phyloP scores from a whole-genome alignment of 2,113 vertebrate genomes.

The Carettochelys insculpta region DNA sequence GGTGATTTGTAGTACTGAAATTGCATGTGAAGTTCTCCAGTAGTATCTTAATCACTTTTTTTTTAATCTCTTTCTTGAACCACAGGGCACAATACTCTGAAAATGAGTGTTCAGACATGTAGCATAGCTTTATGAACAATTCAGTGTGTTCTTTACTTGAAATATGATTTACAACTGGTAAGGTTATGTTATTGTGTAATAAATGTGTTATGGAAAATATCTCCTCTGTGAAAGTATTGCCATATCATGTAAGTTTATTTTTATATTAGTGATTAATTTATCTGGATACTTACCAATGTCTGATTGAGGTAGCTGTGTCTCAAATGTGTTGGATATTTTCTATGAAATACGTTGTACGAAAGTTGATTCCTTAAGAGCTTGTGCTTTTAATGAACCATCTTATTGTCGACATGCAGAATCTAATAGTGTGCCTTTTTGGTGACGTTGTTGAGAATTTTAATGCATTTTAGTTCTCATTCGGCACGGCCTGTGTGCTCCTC shows the following conservation, averaged over 20 bases:
- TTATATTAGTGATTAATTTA: not conserved
- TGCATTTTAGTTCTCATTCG: slow-evolving; percentile 80
- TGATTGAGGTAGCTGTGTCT: slow-evolving; percentile 56
- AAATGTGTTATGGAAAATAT: not conserved
- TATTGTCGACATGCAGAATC: slow-evolving; percentile 72
- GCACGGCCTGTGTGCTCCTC: slow-evolving; percentile 79
- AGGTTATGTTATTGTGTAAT: not conserved
- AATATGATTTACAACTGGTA: slow-evolving; percentile 12
- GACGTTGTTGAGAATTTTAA: slow-evolving; percentile 85
- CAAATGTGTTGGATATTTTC: not conserved
- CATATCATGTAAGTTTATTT: not conserved
- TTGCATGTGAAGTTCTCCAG: rapidly evolving
- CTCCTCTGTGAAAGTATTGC: rapidly evolving
- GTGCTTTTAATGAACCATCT: slow-evolving; percentile 73
- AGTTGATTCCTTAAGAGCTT: slow-evolving; percentile 62
- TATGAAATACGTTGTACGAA: not conserved
- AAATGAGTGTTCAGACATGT: not conserved
- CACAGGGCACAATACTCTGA: slow-evolving; percentile 25
- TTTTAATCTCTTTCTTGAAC: slow-evolving; percentile 43
- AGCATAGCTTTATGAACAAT: not conserved
- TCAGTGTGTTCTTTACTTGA: slow-evolving; percentile 1
- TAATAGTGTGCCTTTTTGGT: slow-evolving; percentile 83
- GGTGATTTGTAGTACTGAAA: not conserved
- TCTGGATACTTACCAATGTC: not conserved
- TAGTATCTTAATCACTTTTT: not conserved